Base-by-base conservation (phyloP, 2,113 vertebrate genomes). In the Nothoprocta pentlandii region DNA sequence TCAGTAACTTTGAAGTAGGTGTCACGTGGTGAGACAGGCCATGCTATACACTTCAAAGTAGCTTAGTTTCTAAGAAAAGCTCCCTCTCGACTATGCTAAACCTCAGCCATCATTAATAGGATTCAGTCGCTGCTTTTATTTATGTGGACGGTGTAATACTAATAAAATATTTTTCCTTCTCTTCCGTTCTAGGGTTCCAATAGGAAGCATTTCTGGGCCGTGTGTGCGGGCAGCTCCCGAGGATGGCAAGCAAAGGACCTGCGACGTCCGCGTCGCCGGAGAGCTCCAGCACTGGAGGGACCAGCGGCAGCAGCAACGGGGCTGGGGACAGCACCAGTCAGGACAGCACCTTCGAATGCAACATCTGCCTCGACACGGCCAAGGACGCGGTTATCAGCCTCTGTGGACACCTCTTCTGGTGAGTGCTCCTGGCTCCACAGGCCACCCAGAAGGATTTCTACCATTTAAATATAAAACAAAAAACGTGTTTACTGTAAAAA, bases 331-430 rank as follows among this genome's bases (percentile, higher is more conserved):
- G 89, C 4, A 68, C 97, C 44, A 98, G 94, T 67, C 99, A 99
- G 96, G 99, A 99, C 97, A 99, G 99, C 92, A 99, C 99, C 3
- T 99, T 99, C 1, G 99, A 99, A 94, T 99, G 99, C 74, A 99
- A 99, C 90, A 99, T 99, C 94, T 99, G 99, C 77, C 96, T 99
- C 97, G 99, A 99, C 97, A 99, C 99, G 13, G 99, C 99, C 68
- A 99, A 99, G 97, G 99, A 99, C 28, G 99, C 99, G 2, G 99
- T 99, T 87, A 99, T 99, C 95, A 99, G 99, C 96, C 97, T 99
- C 53, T 99, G 99, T 53, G 99, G 99, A 73, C 99, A 99, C 90
- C 99, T 99, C 30, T 99, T 99, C 97, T 99, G 99, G 99, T 99
- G 96, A 97, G 98, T 90, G 77, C 39, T 71, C 36, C 39, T 4